Conservation (phyloP, 2,797 vertebrate genomes). For the Saguinus oedipus region DNA sequence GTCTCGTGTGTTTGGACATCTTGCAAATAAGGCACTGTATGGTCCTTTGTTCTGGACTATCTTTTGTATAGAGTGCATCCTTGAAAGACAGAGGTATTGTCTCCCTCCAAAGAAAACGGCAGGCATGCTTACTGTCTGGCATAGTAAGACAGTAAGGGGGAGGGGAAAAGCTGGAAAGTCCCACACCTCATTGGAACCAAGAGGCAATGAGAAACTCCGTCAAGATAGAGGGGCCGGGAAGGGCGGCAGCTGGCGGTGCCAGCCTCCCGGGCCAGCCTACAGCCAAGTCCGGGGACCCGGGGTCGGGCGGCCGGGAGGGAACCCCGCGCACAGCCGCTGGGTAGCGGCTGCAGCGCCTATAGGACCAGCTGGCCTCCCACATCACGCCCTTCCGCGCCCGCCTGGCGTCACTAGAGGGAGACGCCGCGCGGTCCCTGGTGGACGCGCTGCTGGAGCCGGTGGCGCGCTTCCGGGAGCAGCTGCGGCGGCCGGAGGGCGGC, state of each 20-base stretch:
- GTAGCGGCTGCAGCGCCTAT: conserved; percentile 87
- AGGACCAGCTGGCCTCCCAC: conserved; percentile 86
- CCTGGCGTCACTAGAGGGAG: conserved; percentile 85
- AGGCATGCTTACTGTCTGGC: background rate
- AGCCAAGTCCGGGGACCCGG: conserved; percentile 76
- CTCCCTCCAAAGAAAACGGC: background rate
- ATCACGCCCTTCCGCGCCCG: conserved; percentile 86
- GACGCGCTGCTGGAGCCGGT: conserved; percentile 92
- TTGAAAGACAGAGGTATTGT: background rate
- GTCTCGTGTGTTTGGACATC: background rate
- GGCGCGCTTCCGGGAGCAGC: conserved; percentile 86
- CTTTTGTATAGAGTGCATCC: background rate
- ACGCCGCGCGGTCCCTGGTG: conserved; percentile 89
- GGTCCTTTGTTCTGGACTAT: background rate
- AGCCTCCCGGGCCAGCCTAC: background rate
- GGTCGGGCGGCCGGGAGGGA: conserved; percentile 77
- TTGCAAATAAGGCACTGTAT: background rate
- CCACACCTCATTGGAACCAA: background rate
- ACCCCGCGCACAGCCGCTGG: conserved; percentile 84
- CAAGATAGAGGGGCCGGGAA: conserved; percentile 2
- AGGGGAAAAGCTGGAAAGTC: background rate
- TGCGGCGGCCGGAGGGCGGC: conserved; percentile 84
- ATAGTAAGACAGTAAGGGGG: background rate
- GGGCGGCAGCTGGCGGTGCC: accelerated
- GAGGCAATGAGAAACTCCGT: background rate